Percentiles rank a stretch among this genome's conserved stretches.
phyloP scores from a whole-genome alignment of 1,140 invertebrate genomes.

The Drosophila tsacasi region DNA sequence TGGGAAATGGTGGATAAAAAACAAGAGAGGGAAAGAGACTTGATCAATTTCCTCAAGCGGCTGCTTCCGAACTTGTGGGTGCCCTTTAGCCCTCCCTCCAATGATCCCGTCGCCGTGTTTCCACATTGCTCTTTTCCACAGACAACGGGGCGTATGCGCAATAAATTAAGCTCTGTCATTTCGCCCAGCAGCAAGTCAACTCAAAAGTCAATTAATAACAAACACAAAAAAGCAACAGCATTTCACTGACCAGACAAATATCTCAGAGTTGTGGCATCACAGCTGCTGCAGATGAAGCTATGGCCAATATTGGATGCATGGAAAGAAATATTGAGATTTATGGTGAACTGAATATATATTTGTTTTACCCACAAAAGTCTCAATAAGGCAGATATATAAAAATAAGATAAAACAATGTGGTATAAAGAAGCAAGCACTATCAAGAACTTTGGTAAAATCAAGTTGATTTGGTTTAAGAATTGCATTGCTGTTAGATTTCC shows the following conservation, averaged over 20 bases:
- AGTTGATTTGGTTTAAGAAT: background rate
- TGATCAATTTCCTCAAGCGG: constrained; percentile 70
- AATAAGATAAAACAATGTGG: background rate
- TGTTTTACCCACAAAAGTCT: background rate
- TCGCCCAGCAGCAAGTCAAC: constrained; percentile 69
- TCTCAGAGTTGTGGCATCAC: constrained; percentile 36
- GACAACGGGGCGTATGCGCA: constrained; percentile 73
- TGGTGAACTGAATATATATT: background rate
- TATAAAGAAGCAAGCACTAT: background rate
- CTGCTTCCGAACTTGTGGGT: constrained; percentile 71
- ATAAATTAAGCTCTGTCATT: constrained; percentile 79
- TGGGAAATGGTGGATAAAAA: constrained; percentile 22
- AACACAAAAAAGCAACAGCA: constrained; percentile 41
- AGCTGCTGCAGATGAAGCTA: constrained; percentile 38
- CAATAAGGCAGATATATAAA: background rate
- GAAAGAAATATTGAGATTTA: background rate
- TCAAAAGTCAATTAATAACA: constrained; percentile 83
- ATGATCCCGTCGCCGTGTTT: background rate
- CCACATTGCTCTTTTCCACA: constrained; percentile 10
- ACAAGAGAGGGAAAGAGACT: constrained; percentile 29
- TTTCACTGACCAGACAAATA: constrained; percentile 41
- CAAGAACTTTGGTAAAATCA: background rate
- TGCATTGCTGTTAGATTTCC: background rate
- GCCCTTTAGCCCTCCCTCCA: background rate
- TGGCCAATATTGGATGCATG: constrained; percentile 25